These are phyloP conservation scores for Antechinus stuartii DNA, from an alignment of 2,113 vertebrate species.

Conservation along the genomic window DNA sequence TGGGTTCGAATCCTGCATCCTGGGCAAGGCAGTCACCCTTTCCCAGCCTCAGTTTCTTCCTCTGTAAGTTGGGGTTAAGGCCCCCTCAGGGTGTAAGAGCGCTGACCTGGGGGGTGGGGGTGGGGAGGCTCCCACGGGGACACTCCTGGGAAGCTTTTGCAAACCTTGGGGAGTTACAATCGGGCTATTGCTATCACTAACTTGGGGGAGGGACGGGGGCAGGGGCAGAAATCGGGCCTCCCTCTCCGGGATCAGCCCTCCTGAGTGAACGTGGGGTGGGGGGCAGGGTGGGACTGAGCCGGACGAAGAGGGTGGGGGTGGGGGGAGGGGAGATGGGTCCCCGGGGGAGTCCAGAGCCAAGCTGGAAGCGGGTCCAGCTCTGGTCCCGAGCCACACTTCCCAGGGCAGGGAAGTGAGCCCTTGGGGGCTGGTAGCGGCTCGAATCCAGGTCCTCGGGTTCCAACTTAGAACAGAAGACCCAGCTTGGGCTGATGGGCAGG, in stretches of 20 bases:
- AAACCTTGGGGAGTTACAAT: too few relatives aligned
- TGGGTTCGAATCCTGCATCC: background rate
- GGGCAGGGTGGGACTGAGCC: background rate
- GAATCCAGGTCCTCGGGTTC: background rate
- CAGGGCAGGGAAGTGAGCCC: background rate
- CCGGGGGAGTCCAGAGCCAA: background rate
- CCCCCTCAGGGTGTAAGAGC: background rate
- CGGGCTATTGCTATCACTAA: too few relatives aligned
- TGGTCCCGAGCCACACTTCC: too few relatives aligned
- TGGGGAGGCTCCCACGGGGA: too few relatives aligned
- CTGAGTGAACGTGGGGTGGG: background rate
- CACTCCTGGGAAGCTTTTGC: too few relatives aligned
- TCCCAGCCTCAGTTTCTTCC: background rate
- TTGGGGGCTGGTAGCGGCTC: too few relatives aligned
- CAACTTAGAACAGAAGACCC: background rate
- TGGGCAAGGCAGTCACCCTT: background rate
- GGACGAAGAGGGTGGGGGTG: background rate
- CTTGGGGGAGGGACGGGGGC: too few relatives aligned
- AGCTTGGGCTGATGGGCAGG: background rate
- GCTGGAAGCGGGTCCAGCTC: too few relatives aligned
- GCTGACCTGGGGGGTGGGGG: too few relatives aligned
- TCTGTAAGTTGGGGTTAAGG: background rate
- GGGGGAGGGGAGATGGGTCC: too few relatives aligned
- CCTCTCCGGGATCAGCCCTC: background rate
- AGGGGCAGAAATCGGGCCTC: background rate